Evolutionary conservation across 2,888 invertebrate species (phyloP).

Genomic region (Drosophila subquinaria): DNA sequence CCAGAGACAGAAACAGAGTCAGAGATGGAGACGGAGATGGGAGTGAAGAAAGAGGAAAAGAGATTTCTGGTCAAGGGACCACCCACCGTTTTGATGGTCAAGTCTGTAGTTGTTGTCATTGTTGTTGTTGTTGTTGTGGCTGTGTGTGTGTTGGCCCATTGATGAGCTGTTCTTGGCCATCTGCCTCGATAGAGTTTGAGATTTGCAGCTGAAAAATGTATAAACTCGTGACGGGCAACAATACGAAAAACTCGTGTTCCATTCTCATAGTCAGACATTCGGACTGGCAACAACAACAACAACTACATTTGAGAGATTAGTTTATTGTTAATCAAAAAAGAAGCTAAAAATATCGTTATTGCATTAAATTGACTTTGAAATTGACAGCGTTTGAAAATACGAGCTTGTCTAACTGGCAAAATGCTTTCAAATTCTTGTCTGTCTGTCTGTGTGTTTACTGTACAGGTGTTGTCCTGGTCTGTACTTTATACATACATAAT

Average conservation of each 20-base stretch:
- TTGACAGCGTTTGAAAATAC: constrained; percentile 67
- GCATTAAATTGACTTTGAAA: constrained; percentile 78
- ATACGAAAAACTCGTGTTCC: constrained; percentile 23
- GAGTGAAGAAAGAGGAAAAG: not conserved
- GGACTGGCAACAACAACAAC: constrained; percentile 3
- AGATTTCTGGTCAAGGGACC: constrained; percentile 36
- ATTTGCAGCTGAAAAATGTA: constrained; percentile 51
- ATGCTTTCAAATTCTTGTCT: constrained; percentile 34
- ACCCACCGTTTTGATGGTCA: constrained; percentile 69
- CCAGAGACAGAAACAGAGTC: not conserved
- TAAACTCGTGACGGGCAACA: constrained; percentile 60
- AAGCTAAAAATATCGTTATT: constrained; percentile 65
- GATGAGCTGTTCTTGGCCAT: constrained; percentile 44
- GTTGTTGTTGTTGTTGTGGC: not conserved
- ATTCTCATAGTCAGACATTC: constrained; percentile 22
- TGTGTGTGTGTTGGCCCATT: constrained; percentile 20
- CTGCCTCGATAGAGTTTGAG: constrained; percentile 7
- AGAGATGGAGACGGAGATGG: not conserved
- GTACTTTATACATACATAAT: constrained; percentile 56
- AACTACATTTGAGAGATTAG: constrained; percentile 63
- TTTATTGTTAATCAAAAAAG: constrained; percentile 82
- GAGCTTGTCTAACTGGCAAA: constrained; percentile 39
- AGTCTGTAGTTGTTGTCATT: constrained; percentile 9
- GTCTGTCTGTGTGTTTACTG: not conserved
- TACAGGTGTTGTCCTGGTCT: constrained; percentile 16